A percentile compares a stretch with the other conserved stretches of the same genome.
phyloP scores from a whole-genome alignment of 2,113 vertebrate species.

The Channa argus region DNA sequence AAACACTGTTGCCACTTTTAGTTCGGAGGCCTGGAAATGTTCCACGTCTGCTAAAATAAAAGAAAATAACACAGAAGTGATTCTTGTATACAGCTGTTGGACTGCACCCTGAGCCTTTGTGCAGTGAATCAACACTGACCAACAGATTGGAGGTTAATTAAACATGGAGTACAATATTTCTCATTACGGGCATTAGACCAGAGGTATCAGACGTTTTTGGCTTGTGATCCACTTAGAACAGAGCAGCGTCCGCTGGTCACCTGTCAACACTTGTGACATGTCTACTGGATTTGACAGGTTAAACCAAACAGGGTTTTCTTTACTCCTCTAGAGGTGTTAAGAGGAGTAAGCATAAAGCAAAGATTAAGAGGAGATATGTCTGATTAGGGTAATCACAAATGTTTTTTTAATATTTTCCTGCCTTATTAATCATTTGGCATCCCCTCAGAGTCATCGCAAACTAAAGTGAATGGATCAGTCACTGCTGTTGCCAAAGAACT shows the following conservation, averaged over 20 bases:
- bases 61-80: constrained; percentile 21
- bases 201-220: not conserved
- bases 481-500: too few relatives aligned
- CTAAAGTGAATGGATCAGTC: not conserved
- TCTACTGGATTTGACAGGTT: not conserved
- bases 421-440: not conserved
- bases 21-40: constrained; percentile 30
- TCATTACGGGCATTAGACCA: not conserved
- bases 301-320: constrained; percentile 16
- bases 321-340: not conserved
- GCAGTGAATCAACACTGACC: constrained; percentile 4
- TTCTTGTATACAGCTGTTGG: constrained; percentile 22
- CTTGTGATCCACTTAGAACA: not conserved
- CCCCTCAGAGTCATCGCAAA: not conserved
- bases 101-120: not conserved
- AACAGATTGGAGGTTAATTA: not conserved
- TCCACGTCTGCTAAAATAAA: constrained; percentile 31
- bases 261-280: not conserved
- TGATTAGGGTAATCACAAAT: not conserved
- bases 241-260: not conserved
- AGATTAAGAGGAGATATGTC: not conserved
- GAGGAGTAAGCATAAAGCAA: not conserved
- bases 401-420: not conserved
- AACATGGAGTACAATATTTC: not conserved
- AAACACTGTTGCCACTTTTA: constrained; percentile 34